A percentile compares a stretch with the other conserved stretches of the same genome.
Conservation (phyloP, 2,797 vertebrate genomes). For the Urosaurus nigricauda region DNA sequence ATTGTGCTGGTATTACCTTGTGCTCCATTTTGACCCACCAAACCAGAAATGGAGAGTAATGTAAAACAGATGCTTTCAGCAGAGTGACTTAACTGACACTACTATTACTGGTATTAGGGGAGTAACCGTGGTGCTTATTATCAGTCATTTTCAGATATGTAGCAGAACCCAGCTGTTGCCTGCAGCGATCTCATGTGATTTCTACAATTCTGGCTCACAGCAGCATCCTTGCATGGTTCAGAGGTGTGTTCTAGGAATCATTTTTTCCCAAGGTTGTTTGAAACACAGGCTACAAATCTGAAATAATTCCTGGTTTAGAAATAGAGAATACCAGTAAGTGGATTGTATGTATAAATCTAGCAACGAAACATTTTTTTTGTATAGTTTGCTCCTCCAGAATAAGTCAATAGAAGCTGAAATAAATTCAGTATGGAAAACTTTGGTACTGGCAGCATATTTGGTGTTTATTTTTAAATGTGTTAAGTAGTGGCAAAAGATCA, state of each 20-base stretch:
- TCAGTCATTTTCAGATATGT: conserved; percentile 29
- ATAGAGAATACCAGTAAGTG: not conserved
- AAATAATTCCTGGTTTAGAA: conserved; percentile 11
- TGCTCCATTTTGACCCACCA: conserved; percentile 22
- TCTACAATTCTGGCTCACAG: not conserved
- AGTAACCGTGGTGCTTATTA: conserved; percentile 32
- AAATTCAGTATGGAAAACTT: not conserved
- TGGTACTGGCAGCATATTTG: not conserved
- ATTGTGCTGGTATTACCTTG: not conserved
- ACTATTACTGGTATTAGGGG: not conserved
- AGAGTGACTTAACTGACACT: conserved; percentile 25
- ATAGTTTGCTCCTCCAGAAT: not conserved
- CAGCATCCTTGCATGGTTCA: conserved; percentile 4
- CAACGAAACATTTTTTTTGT: not conserved
- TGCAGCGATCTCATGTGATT: conserved; percentile 18
- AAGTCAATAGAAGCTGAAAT: not conserved
- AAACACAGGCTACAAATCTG: conserved; percentile 5
- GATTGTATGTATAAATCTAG: conserved; percentile 15
- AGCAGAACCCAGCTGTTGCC: not conserved
- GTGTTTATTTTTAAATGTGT: not conserved
- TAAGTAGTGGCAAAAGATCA: not conserved
- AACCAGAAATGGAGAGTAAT: not conserved
- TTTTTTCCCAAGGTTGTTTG: conserved; percentile 7
- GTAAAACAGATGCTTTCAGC: conserved; percentile 9
- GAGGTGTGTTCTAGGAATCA: not conserved